A percentile compares a stretch with the other conserved stretches of the same genome.
phyloP scores from a whole-genome alignment of 1,140 invertebrate species.

The Papilio xuthus region DNA sequence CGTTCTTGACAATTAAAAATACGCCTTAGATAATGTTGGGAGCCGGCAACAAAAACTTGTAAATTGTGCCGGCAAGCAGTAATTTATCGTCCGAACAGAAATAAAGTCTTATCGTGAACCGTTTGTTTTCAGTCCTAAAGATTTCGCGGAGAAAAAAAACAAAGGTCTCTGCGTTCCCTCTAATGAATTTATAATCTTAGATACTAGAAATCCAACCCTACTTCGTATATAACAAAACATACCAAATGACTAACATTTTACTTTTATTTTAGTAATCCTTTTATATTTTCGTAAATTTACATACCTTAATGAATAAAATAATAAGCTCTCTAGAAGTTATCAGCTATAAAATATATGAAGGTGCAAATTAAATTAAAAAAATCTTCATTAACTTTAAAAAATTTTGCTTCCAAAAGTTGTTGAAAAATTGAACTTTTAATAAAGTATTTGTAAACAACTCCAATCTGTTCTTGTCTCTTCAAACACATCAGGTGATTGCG shows the following conservation, averaged over 20 bases:
- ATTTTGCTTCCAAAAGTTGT: background rate
- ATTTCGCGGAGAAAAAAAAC: constrained; percentile 21
- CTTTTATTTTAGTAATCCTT: too few relatives aligned
- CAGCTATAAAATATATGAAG: background rate
- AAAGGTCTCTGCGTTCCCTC: background rate
- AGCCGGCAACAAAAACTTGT: constrained; percentile 23
- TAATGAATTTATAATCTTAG: constrained; percentile 12
- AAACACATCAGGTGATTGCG: constrained; percentile 21
- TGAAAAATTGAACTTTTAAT: constrained; percentile 1
- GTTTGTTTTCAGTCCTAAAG: constrained; percentile 16
- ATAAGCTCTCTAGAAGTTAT: too few relatives aligned
- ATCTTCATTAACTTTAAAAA: background rate
- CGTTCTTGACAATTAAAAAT: constrained; percentile 27
- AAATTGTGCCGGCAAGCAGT: constrained; percentile 20
- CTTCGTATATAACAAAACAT: background rate
- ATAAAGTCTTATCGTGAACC: constrained; percentile 14
- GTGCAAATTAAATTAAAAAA: background rate
- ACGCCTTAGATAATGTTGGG: constrained; percentile 10
- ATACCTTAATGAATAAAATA: too few relatives aligned
- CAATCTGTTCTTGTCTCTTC: constrained; percentile 23
- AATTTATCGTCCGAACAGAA: constrained; percentile 22
- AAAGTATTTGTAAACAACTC: constrained; percentile 14
- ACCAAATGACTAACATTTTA: too few relatives aligned
- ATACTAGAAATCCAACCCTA: background rate
- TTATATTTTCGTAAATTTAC: too few relatives aligned